phyloP scores from a whole-genome alignment of 2,113 vertebrate genomes.

The Taurulus bubalis region DNA sequence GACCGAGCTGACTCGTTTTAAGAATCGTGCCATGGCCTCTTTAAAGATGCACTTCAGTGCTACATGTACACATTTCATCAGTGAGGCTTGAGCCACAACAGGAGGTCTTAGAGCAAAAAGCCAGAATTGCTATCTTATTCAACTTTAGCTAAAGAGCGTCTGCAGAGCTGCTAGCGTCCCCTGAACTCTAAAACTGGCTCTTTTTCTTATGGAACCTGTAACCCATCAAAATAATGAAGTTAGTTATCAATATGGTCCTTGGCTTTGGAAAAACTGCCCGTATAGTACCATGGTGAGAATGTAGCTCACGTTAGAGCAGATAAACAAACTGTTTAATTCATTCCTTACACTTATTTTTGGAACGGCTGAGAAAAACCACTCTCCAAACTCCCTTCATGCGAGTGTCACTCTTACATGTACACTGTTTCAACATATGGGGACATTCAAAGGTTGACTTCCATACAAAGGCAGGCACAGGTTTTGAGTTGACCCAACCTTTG shows the following conservation, averaged over 20 bases:
- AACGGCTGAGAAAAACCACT: background rate
- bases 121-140: background rate
- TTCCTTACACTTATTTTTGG: background rate
- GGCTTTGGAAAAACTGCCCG: background rate
- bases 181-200: background rate
- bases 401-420: background rate
- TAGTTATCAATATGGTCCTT: background rate
- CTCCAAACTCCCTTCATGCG: background rate
- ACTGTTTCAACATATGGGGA: too few species aligned
- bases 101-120: background rate
- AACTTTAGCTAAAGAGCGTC: too few species aligned
- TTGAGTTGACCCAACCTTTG: background rate
- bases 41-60: background rate
- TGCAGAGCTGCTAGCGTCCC: background rate
- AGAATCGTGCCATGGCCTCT: background rate
- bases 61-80: background rate
- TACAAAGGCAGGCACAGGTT: background rate
- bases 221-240: background rate
- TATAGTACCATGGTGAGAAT: too few species aligned
- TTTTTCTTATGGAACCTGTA: background rate
- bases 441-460: too few species aligned
- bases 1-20: background rate
- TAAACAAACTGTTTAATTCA: background rate
- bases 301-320: too few species aligned
- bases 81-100: background rate